These are phyloP conservation scores for Sebastes kiyomatsui DNA, from an alignment of 2,797 vertebrate genomes.

Conservation along the genomic window DNA sequence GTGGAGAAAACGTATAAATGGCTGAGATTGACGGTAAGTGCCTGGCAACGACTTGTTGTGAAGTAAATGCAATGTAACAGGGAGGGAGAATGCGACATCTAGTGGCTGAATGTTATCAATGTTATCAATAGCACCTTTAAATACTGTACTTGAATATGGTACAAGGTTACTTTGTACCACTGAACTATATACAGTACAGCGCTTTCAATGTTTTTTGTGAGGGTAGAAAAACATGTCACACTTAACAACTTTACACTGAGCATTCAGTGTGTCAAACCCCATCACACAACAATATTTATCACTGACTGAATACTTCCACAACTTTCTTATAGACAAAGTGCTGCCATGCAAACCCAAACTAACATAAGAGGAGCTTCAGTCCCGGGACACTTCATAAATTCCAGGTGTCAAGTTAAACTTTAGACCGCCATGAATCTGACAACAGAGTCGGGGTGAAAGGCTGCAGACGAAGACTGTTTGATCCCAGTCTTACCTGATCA, in stretches of 20 bases:
- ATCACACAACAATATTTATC: neutral
- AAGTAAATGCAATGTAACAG: too few relatives aligned
- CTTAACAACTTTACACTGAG: neutral
- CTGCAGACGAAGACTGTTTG: neutral
- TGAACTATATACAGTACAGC: neutral
- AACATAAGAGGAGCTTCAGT: neutral
- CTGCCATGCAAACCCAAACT: conserved; percentile 8
- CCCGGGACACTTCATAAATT: conserved; percentile 15
- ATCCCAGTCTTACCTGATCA: neutral
- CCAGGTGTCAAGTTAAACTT: conserved; percentile 39
- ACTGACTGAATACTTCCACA: neutral
- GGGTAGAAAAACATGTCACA: neutral
- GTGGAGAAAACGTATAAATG: too few relatives aligned
- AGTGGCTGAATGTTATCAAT: too few relatives aligned
- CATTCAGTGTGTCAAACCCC: neutral
- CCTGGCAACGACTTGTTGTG: too few relatives aligned
- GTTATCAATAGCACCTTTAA: neutral
- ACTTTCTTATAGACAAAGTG: neutral
- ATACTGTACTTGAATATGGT: neutral
- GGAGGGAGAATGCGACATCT: too few relatives aligned
- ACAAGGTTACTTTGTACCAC: neutral
- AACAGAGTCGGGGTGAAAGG: neutral
- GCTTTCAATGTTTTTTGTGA: neutral
- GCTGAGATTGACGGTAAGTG: too few relatives aligned
- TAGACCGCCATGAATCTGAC: neutral